These are phyloP conservation scores for Mesochorus sp. DNA, from an alignment of 2,888 invertebrate genomes.

Conservation along the genomic window DNA sequence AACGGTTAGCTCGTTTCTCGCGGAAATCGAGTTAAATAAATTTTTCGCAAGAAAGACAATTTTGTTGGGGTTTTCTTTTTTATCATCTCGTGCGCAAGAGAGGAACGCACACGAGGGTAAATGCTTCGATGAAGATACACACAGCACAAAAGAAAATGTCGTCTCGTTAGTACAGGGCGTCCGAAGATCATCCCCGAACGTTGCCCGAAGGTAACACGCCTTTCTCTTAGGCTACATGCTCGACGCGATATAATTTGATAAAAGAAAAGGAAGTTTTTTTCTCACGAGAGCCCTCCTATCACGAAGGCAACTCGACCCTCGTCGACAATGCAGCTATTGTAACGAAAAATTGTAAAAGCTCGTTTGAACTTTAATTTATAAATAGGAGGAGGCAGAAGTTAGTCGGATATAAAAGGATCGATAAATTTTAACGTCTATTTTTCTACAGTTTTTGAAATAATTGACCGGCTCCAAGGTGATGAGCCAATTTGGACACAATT, in stretches of 20 bases:
- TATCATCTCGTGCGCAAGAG: background rate
- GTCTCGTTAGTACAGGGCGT: slow-evolving; percentile 18
- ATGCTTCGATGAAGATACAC: background rate
- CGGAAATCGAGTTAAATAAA: background rate
- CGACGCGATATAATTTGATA: slow-evolving; percentile 24
- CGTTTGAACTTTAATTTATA: too few species aligned
- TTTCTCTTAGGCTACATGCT: slow-evolving; percentile 23
- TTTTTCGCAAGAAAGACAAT: background rate
- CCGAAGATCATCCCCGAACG: background rate
- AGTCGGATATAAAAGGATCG: too few species aligned
- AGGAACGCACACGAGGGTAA: background rate
- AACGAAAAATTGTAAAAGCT: too few species aligned
- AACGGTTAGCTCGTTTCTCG: background rate
- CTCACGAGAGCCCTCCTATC: background rate
- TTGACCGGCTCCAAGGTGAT: too few species aligned
- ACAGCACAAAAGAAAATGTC: slow-evolving; percentile 12
- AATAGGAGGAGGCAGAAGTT: too few species aligned
- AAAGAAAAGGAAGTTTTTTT: slow-evolving; percentile 19
- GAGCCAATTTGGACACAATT: too few species aligned
- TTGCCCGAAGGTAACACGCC: background rate
- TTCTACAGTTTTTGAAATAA: too few species aligned
- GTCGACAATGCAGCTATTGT: background rate
- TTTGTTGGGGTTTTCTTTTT: background rate
- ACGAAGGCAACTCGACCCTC: background rate
- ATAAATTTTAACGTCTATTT: too few species aligned